Evolutionary conservation across 53 echinoderm and acorn worm genomes (phyloP).

Genomic region (Apostichopus leukothele): DNA sequence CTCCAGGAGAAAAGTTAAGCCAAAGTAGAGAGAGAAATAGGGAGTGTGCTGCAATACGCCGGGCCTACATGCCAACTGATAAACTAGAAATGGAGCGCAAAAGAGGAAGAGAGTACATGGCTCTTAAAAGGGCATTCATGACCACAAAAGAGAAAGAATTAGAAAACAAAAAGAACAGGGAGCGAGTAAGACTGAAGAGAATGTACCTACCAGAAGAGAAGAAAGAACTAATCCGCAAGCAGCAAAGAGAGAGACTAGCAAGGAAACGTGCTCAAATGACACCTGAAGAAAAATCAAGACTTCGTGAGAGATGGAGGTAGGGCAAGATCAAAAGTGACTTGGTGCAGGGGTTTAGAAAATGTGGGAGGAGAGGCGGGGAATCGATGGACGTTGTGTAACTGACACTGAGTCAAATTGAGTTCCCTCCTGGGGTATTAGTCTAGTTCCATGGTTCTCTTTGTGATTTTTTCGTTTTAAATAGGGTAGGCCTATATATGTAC

Average conservation of each 20-base stretch:
- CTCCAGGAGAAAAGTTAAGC: constrained; percentile 36
- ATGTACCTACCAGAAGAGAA: constrained; percentile 41
- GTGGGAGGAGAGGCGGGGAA: no score
- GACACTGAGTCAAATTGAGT: no score
- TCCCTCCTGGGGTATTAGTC: no score
- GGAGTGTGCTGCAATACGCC: constrained; percentile 38
- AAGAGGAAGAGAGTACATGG: constrained; percentile 47
- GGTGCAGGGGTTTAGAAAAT: no score
- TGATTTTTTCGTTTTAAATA: no score
- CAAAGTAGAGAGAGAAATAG: constrained; percentile 1
- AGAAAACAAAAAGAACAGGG: constrained; percentile 36
- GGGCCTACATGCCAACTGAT: constrained; percentile 37
- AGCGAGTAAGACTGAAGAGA: constrained; percentile 9
- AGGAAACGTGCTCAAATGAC: constrained; percentile 28
- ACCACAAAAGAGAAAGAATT: constrained; percentile 27
- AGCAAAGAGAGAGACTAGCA: constrained; percentile 35
- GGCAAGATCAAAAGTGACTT: no score
- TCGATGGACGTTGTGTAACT: no score
- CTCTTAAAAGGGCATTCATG: constrained; percentile 46
- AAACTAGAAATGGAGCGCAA: constrained; percentile 38
- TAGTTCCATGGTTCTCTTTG: no score
- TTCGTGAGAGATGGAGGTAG: constrained; percentile 34
- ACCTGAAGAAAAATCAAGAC: neutral
- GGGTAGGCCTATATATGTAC: no score
- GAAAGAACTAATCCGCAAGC: constrained; percentile 27